Evolutionary conservation across 2,888 invertebrate genomes (phyloP).

Genomic region (Patella depressa): DNA sequence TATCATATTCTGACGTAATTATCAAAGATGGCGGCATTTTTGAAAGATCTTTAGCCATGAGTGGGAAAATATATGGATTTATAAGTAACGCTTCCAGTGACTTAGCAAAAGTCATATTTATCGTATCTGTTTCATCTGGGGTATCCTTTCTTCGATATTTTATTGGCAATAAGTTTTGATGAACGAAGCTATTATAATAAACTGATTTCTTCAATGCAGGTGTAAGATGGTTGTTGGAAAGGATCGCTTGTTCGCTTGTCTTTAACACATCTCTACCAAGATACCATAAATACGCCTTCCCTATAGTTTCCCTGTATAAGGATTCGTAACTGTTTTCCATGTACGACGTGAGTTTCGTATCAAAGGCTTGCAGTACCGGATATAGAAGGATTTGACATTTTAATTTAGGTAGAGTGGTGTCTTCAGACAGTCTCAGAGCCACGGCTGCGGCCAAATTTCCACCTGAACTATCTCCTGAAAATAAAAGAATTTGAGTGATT

Average conservation of each 20-base stretch:
- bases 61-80: slow-evolving; percentile 57
- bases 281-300: slow-evolving; percentile 30
- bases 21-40: slow-evolving; percentile 63
- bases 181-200: slow-evolving; percentile 25
- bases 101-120: slow-evolving; percentile 18
- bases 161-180: slow-evolving; percentile 23
- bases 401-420: slow-evolving; percentile 30
- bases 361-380: slow-evolving; percentile 66
- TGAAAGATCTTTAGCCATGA: slow-evolving; percentile 55
- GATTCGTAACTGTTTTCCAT: slow-evolving; percentile 18
- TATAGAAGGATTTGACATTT: slow-evolving; percentile 49
- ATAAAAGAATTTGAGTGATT: too few relatives aligned
- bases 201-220: slow-evolving; percentile 33
- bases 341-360: slow-evolving; percentile 56
- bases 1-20: slow-evolving; percentile 65
- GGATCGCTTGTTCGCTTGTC: slow-evolving; percentile 11
- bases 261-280: slow-evolving; percentile 13
- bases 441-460: slow-evolving; percentile 55
- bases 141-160: slow-evolving; percentile 5
- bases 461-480: slow-evolving; percentile 54
- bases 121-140: not conserved
- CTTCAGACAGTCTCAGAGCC: slow-evolving; percentile 39
- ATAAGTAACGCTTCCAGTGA: slow-evolving; percentile 31
- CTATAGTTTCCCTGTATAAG: slow-evolving; percentile 22
- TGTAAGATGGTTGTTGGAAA: slow-evolving; percentile 41